Evolutionary conservation across 2,797 vertebrate species (phyloP), one percentile per base, ranked within the genome.

Genomic region (Manis javanica): DNA sequence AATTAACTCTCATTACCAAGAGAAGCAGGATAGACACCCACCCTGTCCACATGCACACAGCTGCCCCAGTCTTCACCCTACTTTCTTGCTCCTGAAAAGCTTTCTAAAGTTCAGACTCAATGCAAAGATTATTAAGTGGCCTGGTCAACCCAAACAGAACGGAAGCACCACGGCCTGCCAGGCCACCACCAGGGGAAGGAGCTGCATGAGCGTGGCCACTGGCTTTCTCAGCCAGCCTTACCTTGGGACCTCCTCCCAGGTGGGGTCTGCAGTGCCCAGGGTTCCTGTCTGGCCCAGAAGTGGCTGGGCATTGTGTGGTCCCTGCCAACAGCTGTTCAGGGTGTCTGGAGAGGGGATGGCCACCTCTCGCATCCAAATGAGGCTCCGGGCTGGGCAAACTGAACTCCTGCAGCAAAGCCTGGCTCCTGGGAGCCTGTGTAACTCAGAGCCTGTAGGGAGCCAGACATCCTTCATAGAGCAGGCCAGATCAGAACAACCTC

Each of bases 401-500:
- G 14, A 37, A 37, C 59, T 24, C 39, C 23, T 23, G 2, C 49
- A 14, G 77, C 86, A 72, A 78, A 61, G 82, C 74, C 87, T 14
- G 21, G 55, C 26, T 93, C 61, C 81, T 74, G 29, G 9, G 39
- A 79, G 81, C 69, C 68, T 51, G 23, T 37, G 26, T 63, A 64
- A 79, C 55, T 91, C 49, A 14, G 84, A 95, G 21, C 68, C 85
- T 69, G 37, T 75, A 81, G 93, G 85, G 64, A 95, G 75, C 64
- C 77, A 46, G 79, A 72, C 5, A 29, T 26, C 37, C 59, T 91
- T 68, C 55, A 46, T 23, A 53, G 83, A 89, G 90, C 74, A 94
- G 37, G 61, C 18, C 63, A 23, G 31, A 86, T 42, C 79, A 46
- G 84, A 87, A 61, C 61, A 72, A n/a, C 91, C 85, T 95, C 53